phyloP scores from a whole-genome alignment of 1,140 invertebrate species.

The Drosophila elegans region DNA sequence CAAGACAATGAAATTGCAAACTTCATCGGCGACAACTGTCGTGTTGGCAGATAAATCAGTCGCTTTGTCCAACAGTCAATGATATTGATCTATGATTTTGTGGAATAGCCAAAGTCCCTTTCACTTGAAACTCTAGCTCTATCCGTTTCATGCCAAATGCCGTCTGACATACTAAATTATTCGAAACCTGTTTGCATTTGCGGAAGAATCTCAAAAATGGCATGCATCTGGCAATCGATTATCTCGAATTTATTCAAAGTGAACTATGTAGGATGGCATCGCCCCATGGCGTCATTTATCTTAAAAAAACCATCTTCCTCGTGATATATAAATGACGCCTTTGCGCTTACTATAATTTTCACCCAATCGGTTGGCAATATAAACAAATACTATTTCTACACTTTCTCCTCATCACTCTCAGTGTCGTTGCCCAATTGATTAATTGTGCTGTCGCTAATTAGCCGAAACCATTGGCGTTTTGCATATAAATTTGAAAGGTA shows the following conservation, averaged over 20 bases:
- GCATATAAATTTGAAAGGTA: conserved; percentile 32
- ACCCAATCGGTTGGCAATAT: background rate
- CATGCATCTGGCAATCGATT: background rate
- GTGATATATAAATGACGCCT: background rate
- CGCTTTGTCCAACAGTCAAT: background rate
- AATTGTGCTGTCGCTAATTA: conserved; percentile 33
- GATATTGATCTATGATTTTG: conserved; percentile 7
- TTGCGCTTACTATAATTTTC: background rate
- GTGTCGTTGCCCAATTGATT: conserved; percentile 17
- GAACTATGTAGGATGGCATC: conserved; percentile 1
- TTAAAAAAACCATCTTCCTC: background rate
- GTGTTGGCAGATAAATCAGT: conserved; percentile 12
- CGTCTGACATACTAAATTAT: background rate
- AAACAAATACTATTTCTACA: conserved; percentile 2
- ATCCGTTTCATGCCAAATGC: background rate
- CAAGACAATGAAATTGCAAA: conserved; percentile 5
- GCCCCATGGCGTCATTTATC: background rate
- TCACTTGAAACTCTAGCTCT: conserved; percentile 8
- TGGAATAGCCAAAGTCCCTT: background rate
- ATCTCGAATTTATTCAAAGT: background rate
- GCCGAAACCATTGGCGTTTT: conserved; percentile 30
- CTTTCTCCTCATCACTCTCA: conserved; percentile 21
- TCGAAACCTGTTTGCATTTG: conserved; percentile 12
- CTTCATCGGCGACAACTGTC: conserved; percentile 12
- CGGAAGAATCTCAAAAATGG: conserved; percentile 12